Evolutionary conservation across 1,140 invertebrate genomes (phyloP), one percentile per base, ranked within the genome.

Genomic region (Drosophila tropicalis): DNA sequence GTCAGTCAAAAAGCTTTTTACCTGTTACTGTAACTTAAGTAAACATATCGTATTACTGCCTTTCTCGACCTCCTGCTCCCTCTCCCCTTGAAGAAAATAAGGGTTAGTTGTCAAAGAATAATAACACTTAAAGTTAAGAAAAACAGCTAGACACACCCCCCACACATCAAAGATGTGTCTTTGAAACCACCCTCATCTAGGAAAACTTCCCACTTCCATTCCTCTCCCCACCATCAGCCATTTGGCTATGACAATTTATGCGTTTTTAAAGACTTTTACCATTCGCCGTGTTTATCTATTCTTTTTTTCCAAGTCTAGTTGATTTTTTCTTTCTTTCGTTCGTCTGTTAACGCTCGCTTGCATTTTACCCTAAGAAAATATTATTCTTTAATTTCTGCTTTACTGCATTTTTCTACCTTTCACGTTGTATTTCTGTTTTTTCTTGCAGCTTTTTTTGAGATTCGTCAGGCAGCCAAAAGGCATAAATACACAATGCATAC

Each of bases 311-410:
- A 51, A 51, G 44, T 77, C 68, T 47, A 51, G 62, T 55, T 71
- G 2, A 3, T 10, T 60, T 54, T 63, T 62, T 76, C 76, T 19
- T 3, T 39, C 19, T 29, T 29, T 29, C 29, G 29, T 15, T 36
- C 7, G 32, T 71, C 47, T 34, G 69, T 76, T 86, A 65, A 71
- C 83, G 83, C 83, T 87, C 62, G 83, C 76, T 51, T 87, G 82
- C 82, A 86, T 86, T 87, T 58, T 69, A 64, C 64, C 79, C 82
- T 73, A 79, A 73, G 76, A 87, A 83, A 86, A 86, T 86, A 83
- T 86, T 86, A 77, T 86, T 89, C 72, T 86, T 86, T 83, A 86
- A 86, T 86, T 86, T 86, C 76, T 86, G 83, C 83, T 68, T 80
- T 83, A 65, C 70, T 89, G 83, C 84, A 86, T 80, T 82, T 62